Evolutionary conservation across 1,140 invertebrate genomes (phyloP), one percentile per base, ranked within the genome.

Genomic region (Cydia fagiglandana): DNA sequence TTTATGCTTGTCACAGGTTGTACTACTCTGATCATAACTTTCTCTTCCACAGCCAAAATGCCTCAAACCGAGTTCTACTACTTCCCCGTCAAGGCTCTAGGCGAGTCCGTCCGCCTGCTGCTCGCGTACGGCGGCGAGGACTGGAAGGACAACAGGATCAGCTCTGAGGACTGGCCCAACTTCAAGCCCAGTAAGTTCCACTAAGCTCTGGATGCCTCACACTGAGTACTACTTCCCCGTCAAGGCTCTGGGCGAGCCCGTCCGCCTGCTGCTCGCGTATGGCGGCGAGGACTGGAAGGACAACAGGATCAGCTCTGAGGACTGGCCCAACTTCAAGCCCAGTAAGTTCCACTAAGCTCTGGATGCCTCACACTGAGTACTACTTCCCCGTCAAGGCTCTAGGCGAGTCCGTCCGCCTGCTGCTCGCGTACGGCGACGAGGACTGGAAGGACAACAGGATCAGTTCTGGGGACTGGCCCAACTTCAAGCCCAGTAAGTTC

Each of bases 31-130:
- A 15, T 50, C 47, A 53, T 53, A 1, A n/a, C 4, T 17, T n/a
- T 53, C 7, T 53, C 1, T 53, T 53, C 5, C 50, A 53, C n/a
- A 53, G n/a, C 66, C 73, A 74, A 30, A 3, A 74, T 74, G 73
- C 73, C 73, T 15, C 28, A 56, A 24, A n/a, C 10, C 10, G 38
- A 56, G 24, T 74, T 56, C 73, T 61, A 61, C 73, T 74, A 74
- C 17, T 74, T 74, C 73, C 47, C 45, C 15, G 10, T 74, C 50
- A 75, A 75, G 74, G 53, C 28, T 7, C 41, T 75, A 34, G 74
- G 74, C 70, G 70, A 73, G 45, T 7, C 10, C 15, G 15, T 28
- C 24, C 64, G 64, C 30, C 13, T 17, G 76, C 75, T 88, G 64
- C 64, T 88, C 45, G 24, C 24, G 24, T 24, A 24, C 24, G 24